These are phyloP conservation scores for Atrichornis clamosus DNA, from an alignment of 2,113 vertebrate species.

Conservation along the genomic window DNA sequence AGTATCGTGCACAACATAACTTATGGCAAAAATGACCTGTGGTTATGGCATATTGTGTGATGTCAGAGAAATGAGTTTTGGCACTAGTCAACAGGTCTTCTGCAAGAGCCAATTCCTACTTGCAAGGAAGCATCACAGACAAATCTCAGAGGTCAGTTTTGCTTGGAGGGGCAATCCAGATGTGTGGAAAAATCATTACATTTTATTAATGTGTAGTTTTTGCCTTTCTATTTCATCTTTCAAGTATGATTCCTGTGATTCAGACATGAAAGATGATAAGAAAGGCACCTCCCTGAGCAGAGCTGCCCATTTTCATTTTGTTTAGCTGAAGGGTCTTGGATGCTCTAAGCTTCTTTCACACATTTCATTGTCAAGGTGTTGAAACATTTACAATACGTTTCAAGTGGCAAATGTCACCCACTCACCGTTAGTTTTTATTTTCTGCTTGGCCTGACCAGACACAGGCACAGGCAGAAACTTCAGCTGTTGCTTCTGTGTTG, in stretches of 20 bases:
- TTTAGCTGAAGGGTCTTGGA: slow-evolving; percentile 37
- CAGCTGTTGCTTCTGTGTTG: not conserved
- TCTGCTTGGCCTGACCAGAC: not conserved
- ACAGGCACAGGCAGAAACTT: not conserved
- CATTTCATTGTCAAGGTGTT: slow-evolving; percentile 32
- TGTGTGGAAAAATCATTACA: not conserved
- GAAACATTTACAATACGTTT: slow-evolving; percentile 16
- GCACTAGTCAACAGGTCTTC: not conserved
- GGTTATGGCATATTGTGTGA: not conserved
- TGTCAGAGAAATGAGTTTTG: not conserved
- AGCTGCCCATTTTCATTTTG: slow-evolving; percentile 14
- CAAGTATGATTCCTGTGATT: not conserved
- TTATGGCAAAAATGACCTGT: not conserved
- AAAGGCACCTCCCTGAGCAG: slow-evolving; percentile 7
- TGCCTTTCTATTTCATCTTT: not conserved
- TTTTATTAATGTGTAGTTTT: not conserved
- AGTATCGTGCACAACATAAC: not conserved
- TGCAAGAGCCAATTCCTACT: not conserved
- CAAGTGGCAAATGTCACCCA: not conserved
- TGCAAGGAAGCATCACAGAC: not conserved
- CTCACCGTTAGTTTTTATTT: not conserved
- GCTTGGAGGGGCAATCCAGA: not conserved
- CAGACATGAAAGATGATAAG: not conserved
- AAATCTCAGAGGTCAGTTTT: not conserved
- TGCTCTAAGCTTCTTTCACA: not conserved